These are phyloP conservation scores for Tribolium castaneum DNA, from an alignment of 1,140 invertebrate genomes.

Conservation along the genomic window DNA sequence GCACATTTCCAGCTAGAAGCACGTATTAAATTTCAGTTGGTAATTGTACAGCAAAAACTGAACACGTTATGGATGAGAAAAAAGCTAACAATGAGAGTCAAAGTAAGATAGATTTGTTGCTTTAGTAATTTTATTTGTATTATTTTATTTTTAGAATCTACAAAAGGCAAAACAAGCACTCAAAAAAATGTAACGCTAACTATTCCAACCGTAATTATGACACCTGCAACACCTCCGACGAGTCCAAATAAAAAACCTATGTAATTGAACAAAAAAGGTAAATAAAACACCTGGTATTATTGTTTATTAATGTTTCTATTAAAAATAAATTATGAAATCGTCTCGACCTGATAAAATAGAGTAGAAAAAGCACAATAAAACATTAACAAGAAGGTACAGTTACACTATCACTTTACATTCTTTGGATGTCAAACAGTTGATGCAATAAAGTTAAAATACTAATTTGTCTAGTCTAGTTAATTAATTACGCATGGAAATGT, in stretches of 20 bases:
- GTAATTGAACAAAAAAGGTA: neutral
- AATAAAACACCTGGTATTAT: neutral
- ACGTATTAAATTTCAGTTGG: neutral
- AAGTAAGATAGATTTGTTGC: too few relatives aligned
- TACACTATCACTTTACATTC: neutral
- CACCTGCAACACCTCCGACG: neutral
- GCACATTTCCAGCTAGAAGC: too few relatives aligned
- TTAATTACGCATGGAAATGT: slow-evolving; percentile 43
- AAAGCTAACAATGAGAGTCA: too few relatives aligned
- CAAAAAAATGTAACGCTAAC: neutral
- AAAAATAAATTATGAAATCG: neutral
- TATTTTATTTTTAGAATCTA: neutral
- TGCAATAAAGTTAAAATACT: neutral
- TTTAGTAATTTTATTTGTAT: too few relatives aligned
- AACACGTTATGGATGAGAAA: too few relatives aligned
- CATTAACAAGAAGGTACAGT: neutral
- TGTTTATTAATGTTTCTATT: neutral
- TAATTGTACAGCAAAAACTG: too few relatives aligned
- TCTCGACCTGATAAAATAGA: neutral
- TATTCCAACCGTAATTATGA: neutral
- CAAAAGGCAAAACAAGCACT: neutral
- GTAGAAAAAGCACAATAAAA: neutral
- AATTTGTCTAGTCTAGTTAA: too few relatives aligned
- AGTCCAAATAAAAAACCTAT: neutral
- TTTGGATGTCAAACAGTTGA: neutral